phyloP scores from a whole-genome alignment of 2,797 vertebrate species.

The Scyliorhinus canicula region DNA sequence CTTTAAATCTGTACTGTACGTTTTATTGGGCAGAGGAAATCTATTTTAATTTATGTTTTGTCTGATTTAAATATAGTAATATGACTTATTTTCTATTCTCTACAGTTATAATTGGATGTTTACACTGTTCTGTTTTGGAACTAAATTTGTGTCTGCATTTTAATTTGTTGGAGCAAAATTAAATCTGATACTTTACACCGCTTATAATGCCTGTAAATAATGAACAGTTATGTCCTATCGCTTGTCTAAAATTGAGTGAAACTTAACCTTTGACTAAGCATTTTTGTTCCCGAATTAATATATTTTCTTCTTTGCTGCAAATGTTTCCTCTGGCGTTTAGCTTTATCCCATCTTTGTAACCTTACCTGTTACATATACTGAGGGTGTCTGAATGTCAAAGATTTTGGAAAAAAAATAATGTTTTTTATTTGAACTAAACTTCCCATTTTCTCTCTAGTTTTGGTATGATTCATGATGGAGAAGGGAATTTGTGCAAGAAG shows the following conservation, averaged over 20 bases:
- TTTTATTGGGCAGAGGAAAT: neutral
- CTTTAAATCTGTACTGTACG: neutral
- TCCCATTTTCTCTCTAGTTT: conserved; percentile 58
- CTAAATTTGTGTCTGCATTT: neutral
- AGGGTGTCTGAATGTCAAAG: neutral
- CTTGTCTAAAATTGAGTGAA: neutral
- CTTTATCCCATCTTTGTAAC: neutral
- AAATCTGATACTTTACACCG: neutral
- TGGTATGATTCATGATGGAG: conserved; percentile 87
- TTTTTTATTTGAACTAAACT: neutral
- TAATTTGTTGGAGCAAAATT: neutral
- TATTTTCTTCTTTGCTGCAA: neutral
- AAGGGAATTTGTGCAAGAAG: conserved; percentile 85
- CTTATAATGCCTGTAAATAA: neutral
- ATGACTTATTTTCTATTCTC: neutral
- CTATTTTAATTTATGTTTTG: neutral
- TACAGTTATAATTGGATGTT: neutral
- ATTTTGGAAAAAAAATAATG: neutral
- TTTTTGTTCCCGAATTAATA: neutral
- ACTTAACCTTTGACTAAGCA: neutral
- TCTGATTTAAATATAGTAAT: neutral
- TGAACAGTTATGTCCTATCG: neutral
- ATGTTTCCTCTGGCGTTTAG: neutral
- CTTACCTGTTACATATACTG: neutral
- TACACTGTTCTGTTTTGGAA: neutral